Evolutionary conservation across 2,797 vertebrate species (phyloP).

Genomic region (Pseudochirops corinnae): DNA sequence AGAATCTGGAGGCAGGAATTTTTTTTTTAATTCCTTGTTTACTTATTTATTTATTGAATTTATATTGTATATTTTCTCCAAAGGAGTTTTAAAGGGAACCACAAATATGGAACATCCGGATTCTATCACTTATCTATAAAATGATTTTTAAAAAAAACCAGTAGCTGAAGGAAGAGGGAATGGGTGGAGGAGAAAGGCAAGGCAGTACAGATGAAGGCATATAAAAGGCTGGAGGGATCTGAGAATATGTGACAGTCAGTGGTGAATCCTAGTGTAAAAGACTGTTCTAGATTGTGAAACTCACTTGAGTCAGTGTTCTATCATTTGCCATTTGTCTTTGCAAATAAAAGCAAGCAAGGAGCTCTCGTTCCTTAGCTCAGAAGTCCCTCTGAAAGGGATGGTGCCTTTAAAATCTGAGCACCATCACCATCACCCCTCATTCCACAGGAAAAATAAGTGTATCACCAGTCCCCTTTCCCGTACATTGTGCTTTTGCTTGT

Average conservation of each 20-base stretch:
- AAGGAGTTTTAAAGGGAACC: constrained; percentile 49
- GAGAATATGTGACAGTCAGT: neutral
- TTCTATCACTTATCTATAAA: constrained; percentile 59
- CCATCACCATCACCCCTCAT: too few species aligned
- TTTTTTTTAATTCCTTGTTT: constrained; percentile 72
- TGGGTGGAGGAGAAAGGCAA: too few species aligned
- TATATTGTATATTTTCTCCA: constrained; percentile 61
- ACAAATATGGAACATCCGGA: constrained; percentile 60
- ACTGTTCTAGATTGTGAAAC: neutral
- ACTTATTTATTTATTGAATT: constrained; percentile 76
- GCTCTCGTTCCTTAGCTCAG: neutral
- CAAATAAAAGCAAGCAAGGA: neutral
- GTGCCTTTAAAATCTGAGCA: constrained; percentile 39
- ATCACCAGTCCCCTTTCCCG: neutral
- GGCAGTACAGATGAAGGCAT: neutral
- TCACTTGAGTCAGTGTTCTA: neutral
- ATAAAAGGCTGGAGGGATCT: neutral
- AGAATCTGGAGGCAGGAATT: constrained; percentile 69
- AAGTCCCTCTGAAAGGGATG: neutral
- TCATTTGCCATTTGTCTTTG: constrained; percentile 4
- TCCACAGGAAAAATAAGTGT: neutral
- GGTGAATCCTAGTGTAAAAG: neutral
- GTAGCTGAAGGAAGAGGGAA: neutral
- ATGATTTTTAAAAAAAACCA: neutral
- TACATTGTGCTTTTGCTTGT: constrained; percentile 1